Conservation (phyloP, 37 sponge, comb jelly and placozoan genomes). For the Theonella swinhoei region DNA sequence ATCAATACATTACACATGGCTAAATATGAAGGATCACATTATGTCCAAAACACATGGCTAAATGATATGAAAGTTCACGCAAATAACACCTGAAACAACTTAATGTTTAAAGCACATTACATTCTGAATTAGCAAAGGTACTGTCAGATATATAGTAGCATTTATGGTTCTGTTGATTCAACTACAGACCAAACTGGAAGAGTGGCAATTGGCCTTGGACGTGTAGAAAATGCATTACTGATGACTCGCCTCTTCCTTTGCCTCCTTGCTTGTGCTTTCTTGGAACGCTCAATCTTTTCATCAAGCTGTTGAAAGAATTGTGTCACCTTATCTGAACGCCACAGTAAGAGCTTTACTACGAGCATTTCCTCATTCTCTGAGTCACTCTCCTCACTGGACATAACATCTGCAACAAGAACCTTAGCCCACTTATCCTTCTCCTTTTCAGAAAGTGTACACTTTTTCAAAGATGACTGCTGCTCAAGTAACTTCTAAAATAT, state of each 20-base stretch:
- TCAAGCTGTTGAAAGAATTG: not conserved
- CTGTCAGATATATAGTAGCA: too few relatives aligned
- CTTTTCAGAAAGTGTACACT: not conserved
- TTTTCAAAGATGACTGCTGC: not conserved
- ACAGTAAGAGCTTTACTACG: not conserved
- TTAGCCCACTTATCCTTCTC: not conserved
- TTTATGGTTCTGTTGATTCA: too few relatives aligned
- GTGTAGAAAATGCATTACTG: not conserved
- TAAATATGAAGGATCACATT: too few relatives aligned
- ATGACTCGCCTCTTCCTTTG: not conserved
- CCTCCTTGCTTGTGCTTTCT: constrained; percentile 3
- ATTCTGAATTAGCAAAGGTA: too few relatives aligned
- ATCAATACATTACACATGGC: too few relatives aligned
- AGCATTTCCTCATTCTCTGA: not conserved
- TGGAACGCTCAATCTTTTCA: not conserved
- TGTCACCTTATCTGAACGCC: not conserved
- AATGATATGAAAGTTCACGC: too few relatives aligned
- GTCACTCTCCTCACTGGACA: constrained; percentile 4
- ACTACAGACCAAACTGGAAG: not conserved
- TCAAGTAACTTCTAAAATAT: not conserved
- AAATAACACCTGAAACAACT: too few relatives aligned
- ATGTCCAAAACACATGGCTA: too few relatives aligned
- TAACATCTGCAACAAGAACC: not conserved
- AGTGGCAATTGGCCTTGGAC: not conserved
- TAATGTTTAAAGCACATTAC: too few relatives aligned